Conservation (phyloP, 2,888 invertebrate species). For the Malthinus seriepunctatus region DNA sequence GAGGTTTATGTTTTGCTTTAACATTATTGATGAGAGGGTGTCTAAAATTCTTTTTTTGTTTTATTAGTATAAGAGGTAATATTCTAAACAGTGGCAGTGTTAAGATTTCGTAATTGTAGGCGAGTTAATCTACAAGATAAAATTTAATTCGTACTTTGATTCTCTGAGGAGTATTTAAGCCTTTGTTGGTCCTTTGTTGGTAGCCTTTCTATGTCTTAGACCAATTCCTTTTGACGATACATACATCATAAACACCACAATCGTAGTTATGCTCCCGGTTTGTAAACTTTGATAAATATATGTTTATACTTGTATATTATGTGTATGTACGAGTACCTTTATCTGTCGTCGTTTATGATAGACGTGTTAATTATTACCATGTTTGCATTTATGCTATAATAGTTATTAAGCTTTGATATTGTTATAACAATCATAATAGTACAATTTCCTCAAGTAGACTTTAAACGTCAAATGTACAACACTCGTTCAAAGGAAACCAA, state of each 20-base stretch:
- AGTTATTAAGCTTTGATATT: too few species aligned
- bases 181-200: conserved; percentile 36
- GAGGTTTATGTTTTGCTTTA: too few species aligned
- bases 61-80: conserved; percentile 24
- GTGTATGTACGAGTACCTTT: conserved; percentile 22
- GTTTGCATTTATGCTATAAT: conserved; percentile 16
- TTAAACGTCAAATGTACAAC: too few species aligned
- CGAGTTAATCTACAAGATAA: conserved; percentile 39
- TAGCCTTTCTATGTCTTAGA: conserved; percentile 30
- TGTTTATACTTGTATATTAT: too few species aligned
- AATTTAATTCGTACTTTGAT: conserved; percentile 37
- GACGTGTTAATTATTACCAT: conserved; percentile 37
- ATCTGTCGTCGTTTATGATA: conserved; percentile 36
- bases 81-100: conserved; percentile 29
- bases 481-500: too few species aligned
- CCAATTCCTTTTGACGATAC: conserved; percentile 33
- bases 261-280: conserved; percentile 32
- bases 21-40: too few species aligned
- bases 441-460: too few species aligned
- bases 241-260: conserved; percentile 35
- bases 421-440: too few species aligned
- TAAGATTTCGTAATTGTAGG: conserved; percentile 37
- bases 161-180: conserved; percentile 37
- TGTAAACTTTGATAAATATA: conserved; percentile 36
- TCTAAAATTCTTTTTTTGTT: conserved; percentile 2